A percentile compares a stretch with the other conserved stretches of the same genome.
These are phyloP conservation scores for Ichneumoninae sp. DNA, from an alignment of 2,888 invertebrate genomes.

Conservation along the genomic window DNA sequence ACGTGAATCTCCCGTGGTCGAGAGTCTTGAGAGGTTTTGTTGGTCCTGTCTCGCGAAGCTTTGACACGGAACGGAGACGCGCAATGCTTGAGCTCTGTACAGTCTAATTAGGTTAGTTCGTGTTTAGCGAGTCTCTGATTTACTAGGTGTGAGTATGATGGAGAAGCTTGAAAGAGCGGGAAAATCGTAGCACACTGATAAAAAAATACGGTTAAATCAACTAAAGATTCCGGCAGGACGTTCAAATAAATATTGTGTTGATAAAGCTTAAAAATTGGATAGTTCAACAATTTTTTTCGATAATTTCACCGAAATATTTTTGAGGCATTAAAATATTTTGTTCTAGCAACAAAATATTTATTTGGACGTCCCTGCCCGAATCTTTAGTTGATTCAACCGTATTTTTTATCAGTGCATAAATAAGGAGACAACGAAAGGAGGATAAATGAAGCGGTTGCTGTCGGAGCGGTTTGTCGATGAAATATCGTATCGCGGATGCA, in stretches of 20 bases:
- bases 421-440: constrained; percentile 2
- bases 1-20: not conserved
- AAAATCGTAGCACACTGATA: not conserved
- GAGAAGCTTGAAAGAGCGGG: not conserved
- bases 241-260: too few relatives aligned
- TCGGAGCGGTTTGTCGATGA: not conserved
- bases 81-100: not conserved
- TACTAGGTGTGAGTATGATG: not conserved
- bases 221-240: too few relatives aligned
- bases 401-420: not conserved
- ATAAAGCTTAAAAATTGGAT: too few relatives aligned
- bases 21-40: not conserved
- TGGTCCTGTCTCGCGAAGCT: not conserved
- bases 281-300: too few relatives aligned
- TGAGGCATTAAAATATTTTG: too few relatives aligned
- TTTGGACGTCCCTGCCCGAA: too few relatives aligned
- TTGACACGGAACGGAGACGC: not conserved
- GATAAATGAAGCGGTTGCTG: constrained; percentile 3
- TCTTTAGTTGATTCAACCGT: too few relatives aligned
- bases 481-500: constrained; percentile 19
- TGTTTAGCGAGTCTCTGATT: constrained; percentile 12
- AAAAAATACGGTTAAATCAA: too few relatives aligned
- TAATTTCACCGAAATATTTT: too few relatives aligned
- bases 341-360: too few relatives aligned
- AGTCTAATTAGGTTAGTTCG: not conserved